Evolutionary conservation across 2,113 vertebrate genomes (phyloP), one percentile per base, ranked within the genome.

Genomic region (Gasterosteus aculeatus): DNA sequence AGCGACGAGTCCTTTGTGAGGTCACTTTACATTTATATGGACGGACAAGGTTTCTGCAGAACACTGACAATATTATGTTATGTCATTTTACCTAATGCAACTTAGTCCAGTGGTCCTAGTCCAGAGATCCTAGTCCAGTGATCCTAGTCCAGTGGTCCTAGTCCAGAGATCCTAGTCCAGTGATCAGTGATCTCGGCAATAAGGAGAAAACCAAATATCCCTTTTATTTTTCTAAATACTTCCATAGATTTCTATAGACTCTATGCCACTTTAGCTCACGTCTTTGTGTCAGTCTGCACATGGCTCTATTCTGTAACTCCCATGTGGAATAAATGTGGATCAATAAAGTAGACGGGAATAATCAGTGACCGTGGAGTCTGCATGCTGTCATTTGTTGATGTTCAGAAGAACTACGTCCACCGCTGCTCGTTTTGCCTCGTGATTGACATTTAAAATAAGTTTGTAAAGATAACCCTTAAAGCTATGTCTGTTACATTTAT

Each of bases 261-360:
- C 22, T 26, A 26, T 26, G 22, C 1, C 22, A 26, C 22, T 26
- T 26, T 26, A 26, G 22, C 22, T 26, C 22, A 1, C 70, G 12
- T 31, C 29, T 59, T 7, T 7, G 2, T 33, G 0, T 61, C 33
- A 46, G 44, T 69, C 71, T 58, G 22, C 41, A 39, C 26, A 26
- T n/a, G 38, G 41, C 14, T 67, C 39, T 70, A 73, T 71, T 58
- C 19, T 66, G 12, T 82, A 59, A 41, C 31, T 75, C 54, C 75
- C 15, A 75, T 80, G 70, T 57, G 77, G 71, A 85, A 74, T 83
- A 73, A 85, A 75, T 64, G 65, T 64, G 29, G 19, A 76, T 66
- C 39, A 83, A 87, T 88, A 54, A 88, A 87, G 41, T 29, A 8
- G 19, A 72, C 56, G 22, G 14, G 12, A 51, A 31, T 58, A 35